Evolutionary conservation across 2,888 invertebrate genomes (phyloP).

Genomic region (Griposia aprilina): DNA sequence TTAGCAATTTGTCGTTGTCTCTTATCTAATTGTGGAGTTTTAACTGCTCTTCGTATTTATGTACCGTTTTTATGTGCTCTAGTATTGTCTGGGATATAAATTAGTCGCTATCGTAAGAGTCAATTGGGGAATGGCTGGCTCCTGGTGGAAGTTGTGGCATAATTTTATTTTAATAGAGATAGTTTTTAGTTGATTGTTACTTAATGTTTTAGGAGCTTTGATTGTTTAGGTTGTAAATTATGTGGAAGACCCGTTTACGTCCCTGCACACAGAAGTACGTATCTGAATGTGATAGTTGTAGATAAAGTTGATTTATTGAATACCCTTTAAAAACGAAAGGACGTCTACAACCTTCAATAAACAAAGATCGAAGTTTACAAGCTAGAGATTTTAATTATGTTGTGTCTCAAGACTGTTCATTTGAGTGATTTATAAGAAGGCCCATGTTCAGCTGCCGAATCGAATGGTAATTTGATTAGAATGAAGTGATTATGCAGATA

Average conservation of each 20-base stretch:
- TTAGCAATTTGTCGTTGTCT: constrained; percentile 61
- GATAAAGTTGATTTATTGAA: constrained; percentile 8
- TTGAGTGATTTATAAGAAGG: not conserved
- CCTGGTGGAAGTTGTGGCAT: constrained; percentile 28
- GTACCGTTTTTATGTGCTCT: constrained; percentile 60
- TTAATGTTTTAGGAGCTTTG: constrained; percentile 18
- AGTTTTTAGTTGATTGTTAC: constrained; percentile 35
- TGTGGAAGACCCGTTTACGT: not conserved
- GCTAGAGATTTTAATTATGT: not conserved
- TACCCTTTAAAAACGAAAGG: not conserved
- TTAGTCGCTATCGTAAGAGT: constrained; percentile 53
- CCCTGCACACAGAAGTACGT: not conserved
- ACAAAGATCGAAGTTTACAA: not conserved
- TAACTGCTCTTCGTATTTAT: constrained; percentile 60
- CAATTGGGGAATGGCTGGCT: constrained; percentile 43
- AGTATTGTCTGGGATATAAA: constrained; percentile 60
- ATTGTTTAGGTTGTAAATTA: constrained; percentile 13
- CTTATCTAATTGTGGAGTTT: constrained; percentile 66
- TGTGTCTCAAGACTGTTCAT: not conserved
- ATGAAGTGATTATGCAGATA: constrained; percentile 39
- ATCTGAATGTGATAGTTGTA: not conserved
- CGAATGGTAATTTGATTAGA: constrained; percentile 12
- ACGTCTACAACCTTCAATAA: not conserved
- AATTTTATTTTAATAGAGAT: constrained; percentile 53
- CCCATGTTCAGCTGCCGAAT: not conserved